A percentile compares a stretch with the other conserved stretches of the same genome.
Conservation (phyloP, 2,797 vertebrate species). For the Crenuchus spilurus region DNA sequence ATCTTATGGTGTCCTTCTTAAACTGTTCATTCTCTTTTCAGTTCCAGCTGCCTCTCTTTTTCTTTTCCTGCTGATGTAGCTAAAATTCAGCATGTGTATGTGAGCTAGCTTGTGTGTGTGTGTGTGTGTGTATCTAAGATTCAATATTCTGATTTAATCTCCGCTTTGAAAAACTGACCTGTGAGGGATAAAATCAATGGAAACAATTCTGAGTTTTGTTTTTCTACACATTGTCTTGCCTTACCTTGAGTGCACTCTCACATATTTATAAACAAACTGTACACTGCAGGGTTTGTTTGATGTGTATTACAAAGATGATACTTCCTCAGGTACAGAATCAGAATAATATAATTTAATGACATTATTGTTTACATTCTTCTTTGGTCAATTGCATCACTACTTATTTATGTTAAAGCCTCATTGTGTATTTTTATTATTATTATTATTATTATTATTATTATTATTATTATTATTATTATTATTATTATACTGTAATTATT, state of each 20-base stretch:
- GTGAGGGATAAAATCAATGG: slow-evolving; percentile 33
- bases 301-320: background rate
- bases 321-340: background rate
- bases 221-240: slow-evolving; percentile 1
- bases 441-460: no score
- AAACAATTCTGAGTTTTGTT: slow-evolving; percentile 17
- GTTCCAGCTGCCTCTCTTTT: background rate
- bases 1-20: slow-evolving; percentile 14
- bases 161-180: slow-evolving; percentile 21
- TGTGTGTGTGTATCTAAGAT: slow-evolving; percentile 11
- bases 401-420: background rate
- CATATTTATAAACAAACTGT: background rate
- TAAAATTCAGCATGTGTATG: slow-evolving; percentile 3
- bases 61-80: slow-evolving; percentile 26
- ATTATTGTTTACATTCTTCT: background rate
- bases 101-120: background rate
- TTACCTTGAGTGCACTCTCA: background rate
- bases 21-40: background rate
- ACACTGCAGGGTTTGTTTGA: background rate
- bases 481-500: no score
- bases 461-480: no score
- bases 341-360: no score
- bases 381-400: background rate
- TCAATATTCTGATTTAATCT: slow-evolving; percentile 45
- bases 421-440: background rate